These are phyloP conservation scores for Chaenogobius annularis DNA, from an alignment of 2,113 vertebrate species.

Conservation along the genomic window DNA sequence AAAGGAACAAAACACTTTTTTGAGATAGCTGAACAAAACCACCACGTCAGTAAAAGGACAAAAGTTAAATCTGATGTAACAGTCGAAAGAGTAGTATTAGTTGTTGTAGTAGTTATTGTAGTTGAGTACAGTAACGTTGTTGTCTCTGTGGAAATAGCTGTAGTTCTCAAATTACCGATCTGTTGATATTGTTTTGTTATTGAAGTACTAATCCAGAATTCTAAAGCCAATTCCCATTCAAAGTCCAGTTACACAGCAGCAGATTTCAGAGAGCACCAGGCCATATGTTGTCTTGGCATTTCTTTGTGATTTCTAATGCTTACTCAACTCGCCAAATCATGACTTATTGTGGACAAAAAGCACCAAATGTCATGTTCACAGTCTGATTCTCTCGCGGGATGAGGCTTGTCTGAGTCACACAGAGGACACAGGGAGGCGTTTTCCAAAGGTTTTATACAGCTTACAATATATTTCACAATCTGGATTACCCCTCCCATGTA, in stretches of 20 bases:
- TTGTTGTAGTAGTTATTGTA: no score
- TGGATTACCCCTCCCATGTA: conserved; percentile 7
- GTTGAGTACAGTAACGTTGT: no score
- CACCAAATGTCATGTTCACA: not conserved
- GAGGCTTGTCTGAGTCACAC: conserved; percentile 15
- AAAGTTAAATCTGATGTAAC: no score
- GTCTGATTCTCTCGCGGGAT: not conserved
- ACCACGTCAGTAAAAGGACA: no score
- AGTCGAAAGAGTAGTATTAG: no score
- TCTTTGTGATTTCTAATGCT: conserved; percentile 6
- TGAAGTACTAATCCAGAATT: not conserved
- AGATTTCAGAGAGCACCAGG: not conserved
- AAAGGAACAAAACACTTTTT: no score
- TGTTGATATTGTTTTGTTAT: not conserved
- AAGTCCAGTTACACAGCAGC: not conserved
- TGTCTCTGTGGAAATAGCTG: no score
- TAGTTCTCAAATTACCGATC: not conserved
- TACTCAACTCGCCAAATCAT: conserved; percentile 3
- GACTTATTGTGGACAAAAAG: conserved; percentile 4
- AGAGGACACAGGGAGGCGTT: conserved; percentile 18
- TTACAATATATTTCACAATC: conserved; percentile 6
- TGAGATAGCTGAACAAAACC: no score
- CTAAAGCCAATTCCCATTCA: not conserved
- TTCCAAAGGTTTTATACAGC: not conserved
- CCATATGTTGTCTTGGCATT: conserved; percentile 3